Conservation (phyloP, 2,888 invertebrate genomes). For the Dolichopus griseipennis region DNA sequence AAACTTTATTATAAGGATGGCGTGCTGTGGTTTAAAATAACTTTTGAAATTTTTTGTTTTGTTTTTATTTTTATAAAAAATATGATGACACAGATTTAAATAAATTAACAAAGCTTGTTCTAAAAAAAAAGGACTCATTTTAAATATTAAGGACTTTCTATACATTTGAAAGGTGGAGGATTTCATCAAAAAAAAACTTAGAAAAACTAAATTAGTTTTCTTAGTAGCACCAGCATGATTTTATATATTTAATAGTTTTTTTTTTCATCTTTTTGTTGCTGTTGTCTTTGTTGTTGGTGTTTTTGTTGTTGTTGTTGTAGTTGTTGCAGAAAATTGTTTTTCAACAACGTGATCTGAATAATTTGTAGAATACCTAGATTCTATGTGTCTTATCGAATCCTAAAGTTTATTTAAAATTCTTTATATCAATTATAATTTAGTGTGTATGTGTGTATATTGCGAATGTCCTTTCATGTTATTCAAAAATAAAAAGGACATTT, state of each 20-base stretch:
- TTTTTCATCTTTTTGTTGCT: not conserved
- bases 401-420: too few species aligned
- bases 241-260: not conserved
- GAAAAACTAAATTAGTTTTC: too few species aligned
- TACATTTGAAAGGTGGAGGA: not conserved
- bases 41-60: not conserved
- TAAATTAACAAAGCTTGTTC: not conserved
- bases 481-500: not conserved
- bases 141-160: not conserved
- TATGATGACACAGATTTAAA: constrained; percentile 6
- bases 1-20: not conserved
- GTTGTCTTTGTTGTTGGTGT: not conserved
- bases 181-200: not conserved
- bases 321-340: not conserved
- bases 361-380: not conserved
- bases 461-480: not conserved
- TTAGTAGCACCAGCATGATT: not conserved
- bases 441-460: not conserved
- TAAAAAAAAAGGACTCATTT: not conserved
- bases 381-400: not conserved
- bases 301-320: too few species aligned
- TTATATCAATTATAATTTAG: not conserved
- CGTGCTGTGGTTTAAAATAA: not conserved
- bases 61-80: not conserved
- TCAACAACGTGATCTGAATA: not conserved